Evolutionary conservation across 30 jellyfish, hydroid and myxozoan genomes (phyloP), one percentile per base, ranked within the genome.

Genomic region (Hydractinia echinata): DNA sequence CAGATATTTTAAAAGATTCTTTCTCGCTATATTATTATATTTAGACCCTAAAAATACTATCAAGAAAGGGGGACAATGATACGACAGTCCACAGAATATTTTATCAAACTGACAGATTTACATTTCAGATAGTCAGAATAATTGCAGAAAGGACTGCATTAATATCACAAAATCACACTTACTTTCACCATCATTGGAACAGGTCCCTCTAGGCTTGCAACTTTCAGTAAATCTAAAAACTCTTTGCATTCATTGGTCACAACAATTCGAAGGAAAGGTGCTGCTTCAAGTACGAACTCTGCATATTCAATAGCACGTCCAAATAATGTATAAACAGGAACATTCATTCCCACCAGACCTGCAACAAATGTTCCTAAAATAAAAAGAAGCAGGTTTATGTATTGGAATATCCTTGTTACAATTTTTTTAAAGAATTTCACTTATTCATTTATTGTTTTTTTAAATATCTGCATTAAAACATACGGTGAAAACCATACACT

Each of bases 301-400:
- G 81, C 81, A 4, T 71, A 20, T n/a, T 71, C 81, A n/a, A 52
- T 52, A 9, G 55, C 53, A n/a, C 55, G 30, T 19, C 81, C 81
- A 5, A 71, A 20, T 20, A 9, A 11, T 8, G 81, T 20, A 52
- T 19, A 71, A 7, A 71, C 81, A 7, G 97, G 97, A 13, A 89
- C 79, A 44, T 77, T 86, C 83, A 81, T 54, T 10, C 97, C 97
- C 53, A 91, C 87, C 56, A 91, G 77, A 6, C 96, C 97, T 18
- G 95, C 95, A 71, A 82, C 94, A 55, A 82, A 92, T 4, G 91
- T 89, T 9, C 97, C 97, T 91, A 61, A 61, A 61, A 76, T 18
- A 49, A 66, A 51, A 64, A 64, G 16, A 11, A 16, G 3, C 1
- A 58, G 3, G 19, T 58, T 11, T 11, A 3, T 58, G 69, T 58